Evolutionary conservation across 64 coral and sea anemone species (phyloP).

Genomic region (Montipora efflorescens): DNA sequence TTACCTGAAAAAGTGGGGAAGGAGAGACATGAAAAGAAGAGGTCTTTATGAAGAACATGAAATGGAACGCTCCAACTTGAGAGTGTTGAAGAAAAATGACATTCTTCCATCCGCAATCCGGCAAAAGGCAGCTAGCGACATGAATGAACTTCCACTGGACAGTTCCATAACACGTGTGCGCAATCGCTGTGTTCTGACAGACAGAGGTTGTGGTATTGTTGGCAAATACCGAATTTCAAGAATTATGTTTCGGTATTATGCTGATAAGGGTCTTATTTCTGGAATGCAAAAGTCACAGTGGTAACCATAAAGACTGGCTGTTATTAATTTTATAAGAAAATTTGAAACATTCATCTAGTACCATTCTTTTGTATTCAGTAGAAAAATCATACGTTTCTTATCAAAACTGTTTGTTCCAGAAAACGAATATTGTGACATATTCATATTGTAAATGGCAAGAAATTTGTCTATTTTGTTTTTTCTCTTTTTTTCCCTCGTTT

Average conservation of each 20-base stretch:
- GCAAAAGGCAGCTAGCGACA: conserved; percentile 88
- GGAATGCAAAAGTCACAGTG: conserved; percentile 91
- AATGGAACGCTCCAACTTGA: conserved; percentile 78
- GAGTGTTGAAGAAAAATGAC: conserved; percentile 94
- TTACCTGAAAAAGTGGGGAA: conserved; percentile 97
- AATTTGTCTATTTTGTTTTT: no score
- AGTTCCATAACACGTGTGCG: conserved; percentile 92
- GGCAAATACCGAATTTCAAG: conserved; percentile 90
- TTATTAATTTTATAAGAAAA: no score
- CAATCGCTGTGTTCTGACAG: conserved; percentile 97
- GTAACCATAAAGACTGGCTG: conserved; percentile 11
- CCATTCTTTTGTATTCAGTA: no score
- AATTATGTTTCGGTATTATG: conserved; percentile 99
- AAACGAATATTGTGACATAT: no score
- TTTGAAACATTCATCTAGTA: no score
- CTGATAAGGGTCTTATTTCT: conserved; percentile 89
- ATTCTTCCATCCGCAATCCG: conserved; percentile 89
- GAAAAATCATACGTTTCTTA: no score
- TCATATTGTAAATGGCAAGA: no score
- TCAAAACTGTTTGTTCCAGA: no score
- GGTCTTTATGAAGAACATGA: conserved; percentile 86
- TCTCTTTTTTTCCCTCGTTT: no score
- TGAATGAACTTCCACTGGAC: conserved; percentile 82
- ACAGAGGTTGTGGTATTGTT: conserved; percentile 90
- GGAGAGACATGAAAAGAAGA: conserved; percentile 95